Base-by-base conservation (phyloP, 2,888 invertebrate species). In the Tenthredo mesomela region DNA sequence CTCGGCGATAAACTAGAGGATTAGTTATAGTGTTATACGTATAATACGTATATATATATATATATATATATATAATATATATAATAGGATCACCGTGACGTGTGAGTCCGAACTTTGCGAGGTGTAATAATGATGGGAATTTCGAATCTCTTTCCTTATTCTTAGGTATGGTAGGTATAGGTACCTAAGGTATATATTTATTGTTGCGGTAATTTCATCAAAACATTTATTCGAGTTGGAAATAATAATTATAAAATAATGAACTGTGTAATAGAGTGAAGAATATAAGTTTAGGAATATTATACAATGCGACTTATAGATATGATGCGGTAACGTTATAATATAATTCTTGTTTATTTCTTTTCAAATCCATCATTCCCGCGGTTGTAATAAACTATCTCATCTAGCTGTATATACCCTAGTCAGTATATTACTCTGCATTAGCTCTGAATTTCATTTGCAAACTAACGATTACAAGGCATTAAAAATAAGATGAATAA, bases 101-200 rank as follows among this genome's bases (percentile, higher is more conserved):
- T 54, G 54, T 54, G 18, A n/a, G 54, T n/a, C n/a, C 18, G n/a
- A n/a, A n/a, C 7, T 54, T 54, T 54, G 37, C 21, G 18, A 71
- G 37, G 37, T 37, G n/a, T 40, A 71, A 71, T 40, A 71, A 71
- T 33, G 37, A 71, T 71, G 71, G 71, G 71, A 71, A 71, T 40
- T n/a, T 21, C n/a, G 43, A 71, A 40, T 54, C 54, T n/a, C 6
- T 47, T 15, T 47, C 47, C 15, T 29, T 29, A 29, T 29, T 2
- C 29, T 29, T 29, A 3, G 47, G 15, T n/a, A n/a, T n/a, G n/a
- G n/a, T n/a, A n/a, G n/a, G n/a, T n/a, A n/a, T n/a, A n/a, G n/a
- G n/a, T n/a, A n/a, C n/a, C n/a, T n/a, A n/a, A n/a, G n/a, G n/a
- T 47, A 47, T 12, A 47, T 47, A 47, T 47, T 47, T 37, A 43